Evolutionary conservation across 2,113 vertebrate genomes (phyloP).

Genomic region (Urocitellus parryii): DNA sequence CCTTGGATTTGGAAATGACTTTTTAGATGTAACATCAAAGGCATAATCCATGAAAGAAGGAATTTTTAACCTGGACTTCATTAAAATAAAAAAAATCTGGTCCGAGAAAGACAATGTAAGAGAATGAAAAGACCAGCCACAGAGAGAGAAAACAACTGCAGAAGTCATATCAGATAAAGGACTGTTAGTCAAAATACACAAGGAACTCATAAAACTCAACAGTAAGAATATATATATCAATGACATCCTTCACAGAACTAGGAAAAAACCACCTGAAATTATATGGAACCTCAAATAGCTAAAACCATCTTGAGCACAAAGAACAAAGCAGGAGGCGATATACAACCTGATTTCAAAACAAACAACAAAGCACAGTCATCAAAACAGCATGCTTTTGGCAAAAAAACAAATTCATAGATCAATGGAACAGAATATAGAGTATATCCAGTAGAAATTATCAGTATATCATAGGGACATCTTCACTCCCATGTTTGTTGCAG

Average conservation of each 20-base stretch:
- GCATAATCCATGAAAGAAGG: neutral
- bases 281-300: neutral
- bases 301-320: too few species aligned
- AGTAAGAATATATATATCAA: neutral
- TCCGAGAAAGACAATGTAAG: neutral
- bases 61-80: neutral
- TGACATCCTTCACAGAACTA: too few species aligned
- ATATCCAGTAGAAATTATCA: too few species aligned
- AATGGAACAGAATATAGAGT: too few species aligned
- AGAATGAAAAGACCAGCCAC: neutral
- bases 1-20: too few species aligned
- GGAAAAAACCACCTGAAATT: neutral
- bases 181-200: neutral
- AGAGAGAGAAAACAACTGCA: neutral
- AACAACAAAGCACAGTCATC: neutral
- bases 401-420: too few species aligned
- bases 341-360: neutral
- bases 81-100: neutral
- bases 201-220: neutral
- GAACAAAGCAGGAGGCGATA: neutral
- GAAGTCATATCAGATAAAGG: neutral
- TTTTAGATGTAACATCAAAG: neutral
- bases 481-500: too few species aligned
- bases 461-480: too few species aligned
- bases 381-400: neutral